Evolutionary conservation across 2,888 invertebrate genomes (phyloP).

Genomic region (Rapana venosa): DNA sequence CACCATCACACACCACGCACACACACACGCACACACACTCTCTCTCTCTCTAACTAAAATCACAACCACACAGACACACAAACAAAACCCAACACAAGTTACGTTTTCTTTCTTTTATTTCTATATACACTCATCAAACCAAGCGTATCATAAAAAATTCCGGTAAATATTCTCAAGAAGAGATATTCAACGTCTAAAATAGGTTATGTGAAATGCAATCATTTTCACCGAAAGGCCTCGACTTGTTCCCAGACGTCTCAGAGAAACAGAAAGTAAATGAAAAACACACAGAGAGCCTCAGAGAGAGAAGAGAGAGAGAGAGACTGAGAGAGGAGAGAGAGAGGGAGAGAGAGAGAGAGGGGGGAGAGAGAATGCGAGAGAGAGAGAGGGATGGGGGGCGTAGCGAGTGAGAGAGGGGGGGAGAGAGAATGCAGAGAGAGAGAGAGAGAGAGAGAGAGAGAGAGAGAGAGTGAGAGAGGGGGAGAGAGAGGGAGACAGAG

Average conservation of each 20-base stretch:
- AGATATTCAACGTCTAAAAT: constrained; percentile 51
- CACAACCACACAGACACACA: background rate
- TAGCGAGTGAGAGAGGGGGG: background rate
- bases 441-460: background rate
- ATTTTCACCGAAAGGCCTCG: constrained; percentile 2
- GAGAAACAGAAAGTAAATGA: constrained; percentile 10
- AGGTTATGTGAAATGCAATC: constrained; percentile 45
- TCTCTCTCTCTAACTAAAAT: background rate
- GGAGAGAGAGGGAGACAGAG: background rate
- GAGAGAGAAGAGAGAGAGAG: background rate
- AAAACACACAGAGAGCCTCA: background rate
- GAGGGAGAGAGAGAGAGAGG: background rate
- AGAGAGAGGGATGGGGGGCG: background rate
- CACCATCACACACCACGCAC: background rate
- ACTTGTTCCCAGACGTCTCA: constrained; percentile 3
- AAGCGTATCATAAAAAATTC: constrained; percentile 47
- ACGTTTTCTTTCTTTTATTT: constrained; percentile 45
- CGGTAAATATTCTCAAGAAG: constrained; percentile 51
- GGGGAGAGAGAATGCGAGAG: background rate
- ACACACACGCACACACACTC: background rate
- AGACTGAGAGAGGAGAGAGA: background rate
- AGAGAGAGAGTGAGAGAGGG: background rate
- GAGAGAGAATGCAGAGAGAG: background rate
- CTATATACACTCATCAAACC: constrained; percentile 52
- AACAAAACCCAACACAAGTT: background rate